Evolutionary conservation across 2,113 vertebrate species (phyloP), one percentile per base, ranked within the genome.

Genomic region (Tetrax tetrax): DNA sequence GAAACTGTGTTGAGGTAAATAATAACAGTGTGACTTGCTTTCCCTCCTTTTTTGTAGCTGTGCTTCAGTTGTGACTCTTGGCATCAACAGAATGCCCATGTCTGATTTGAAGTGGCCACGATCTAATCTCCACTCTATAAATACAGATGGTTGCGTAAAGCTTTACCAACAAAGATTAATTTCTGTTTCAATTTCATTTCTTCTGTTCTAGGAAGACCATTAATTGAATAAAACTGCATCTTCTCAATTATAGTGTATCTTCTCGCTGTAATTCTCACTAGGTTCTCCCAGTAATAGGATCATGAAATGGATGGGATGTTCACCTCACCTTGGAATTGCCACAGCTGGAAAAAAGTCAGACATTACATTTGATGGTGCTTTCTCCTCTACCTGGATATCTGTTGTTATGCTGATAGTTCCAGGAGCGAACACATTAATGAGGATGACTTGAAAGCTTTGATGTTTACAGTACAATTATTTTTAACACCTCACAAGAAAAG

Each of bases 371-470:
- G 9, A 90, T 22, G 60, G 37, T 22, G 70, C 19, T 89, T 90
- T 80, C 37, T 70, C 59, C 45, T 72, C n/a, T 87, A 51, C 59
- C 79, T 87, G 37, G 83, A 3, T 87, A 70, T 48, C 51, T 77
- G 90, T 87, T 96, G 93, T 97, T 95, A 96, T 86, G 59, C 89
- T 87, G 74, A 94, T 43, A 90, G 50, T 86, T 95, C 24, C 82
- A 93, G 54, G 18, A 88, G 37, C 71, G 63, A 94, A 51, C 63
- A 51, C 63, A 56, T 59, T 92, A 95, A 95, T 50, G 71, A 96
- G 54, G 50, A 91, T 56, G 47, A 66, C 85, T 90, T 92, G 85
- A 92, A 96, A 96, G 78, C 70, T 85, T 89, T 96, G 71, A 90
- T 92, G 78, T 63, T 86, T 80, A 88, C 68, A 86, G 48, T 21